Evolutionary conservation across 2,888 invertebrate genomes (phyloP).

Genomic region (Parasteatoda lunata): DNA sequence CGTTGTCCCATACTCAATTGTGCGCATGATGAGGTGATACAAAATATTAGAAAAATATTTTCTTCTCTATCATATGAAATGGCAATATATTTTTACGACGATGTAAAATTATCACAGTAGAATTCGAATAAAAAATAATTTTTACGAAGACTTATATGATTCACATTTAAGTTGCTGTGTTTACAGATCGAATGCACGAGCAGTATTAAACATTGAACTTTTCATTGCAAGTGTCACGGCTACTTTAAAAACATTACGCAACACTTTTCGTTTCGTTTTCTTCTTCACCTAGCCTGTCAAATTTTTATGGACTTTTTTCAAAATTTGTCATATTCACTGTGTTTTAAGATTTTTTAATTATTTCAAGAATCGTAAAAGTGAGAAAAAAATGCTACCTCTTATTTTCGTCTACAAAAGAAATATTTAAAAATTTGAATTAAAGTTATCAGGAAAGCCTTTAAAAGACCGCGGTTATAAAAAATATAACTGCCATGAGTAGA

Average conservation of each 20-base stretch:
- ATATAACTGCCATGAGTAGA: not conserved
- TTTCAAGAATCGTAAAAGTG: too few species aligned
- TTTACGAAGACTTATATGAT: not conserved
- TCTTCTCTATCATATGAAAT: not conserved
- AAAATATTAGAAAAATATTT: not conserved
- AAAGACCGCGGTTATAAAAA: not conserved
- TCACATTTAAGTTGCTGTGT: not conserved
- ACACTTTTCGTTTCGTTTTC: conserved; percentile 14
- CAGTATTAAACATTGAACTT: not conserved
- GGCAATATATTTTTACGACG: not conserved
- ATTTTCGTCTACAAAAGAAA: too few species aligned
- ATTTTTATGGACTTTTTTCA: too few species aligned
- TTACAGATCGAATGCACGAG: not conserved
- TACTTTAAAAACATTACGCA: conserved; percentile 48
- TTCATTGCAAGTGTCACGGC: not conserved
- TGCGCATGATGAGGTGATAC: conserved; percentile 54
- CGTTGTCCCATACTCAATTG: conserved; percentile 63
- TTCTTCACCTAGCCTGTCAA: not conserved
- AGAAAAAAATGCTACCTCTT: too few species aligned
- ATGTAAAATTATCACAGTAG: conserved; percentile 5
- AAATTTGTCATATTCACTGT: too few species aligned
- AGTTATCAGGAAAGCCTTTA: not conserved
- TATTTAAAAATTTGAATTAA: not conserved
- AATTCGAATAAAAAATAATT: not conserved
- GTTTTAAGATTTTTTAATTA: too few species aligned